Conservation (phyloP, 2,888 invertebrate genomes). For the Dorcus hopei region DNA sequence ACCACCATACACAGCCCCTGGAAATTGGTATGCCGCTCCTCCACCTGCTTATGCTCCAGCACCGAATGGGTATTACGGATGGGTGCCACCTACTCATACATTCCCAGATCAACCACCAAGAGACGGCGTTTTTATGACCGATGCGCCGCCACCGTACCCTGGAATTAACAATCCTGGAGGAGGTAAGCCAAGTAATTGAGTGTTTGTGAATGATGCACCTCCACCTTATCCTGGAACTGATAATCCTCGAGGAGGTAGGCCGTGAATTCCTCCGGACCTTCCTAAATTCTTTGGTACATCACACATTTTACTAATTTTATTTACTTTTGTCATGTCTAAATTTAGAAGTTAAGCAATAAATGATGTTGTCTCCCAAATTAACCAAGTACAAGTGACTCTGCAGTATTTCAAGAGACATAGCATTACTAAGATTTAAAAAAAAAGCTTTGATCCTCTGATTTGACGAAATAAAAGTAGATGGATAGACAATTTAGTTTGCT, state of each 20-base stretch:
- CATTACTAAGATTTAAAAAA: too few relatives aligned
- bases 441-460: too few relatives aligned
- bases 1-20: conserved; percentile 79
- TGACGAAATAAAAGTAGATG: too few relatives aligned
- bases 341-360: too few relatives aligned
- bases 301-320: too few relatives aligned
- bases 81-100: conserved; percentile 74
- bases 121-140: conserved; percentile 84
- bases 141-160: conserved; percentile 92
- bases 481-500: too few relatives aligned
- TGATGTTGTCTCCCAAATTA: too few relatives aligned
- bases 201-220: conserved; percentile 86
- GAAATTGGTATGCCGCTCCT: conserved; percentile 81
- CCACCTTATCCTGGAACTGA: conserved; percentile 92
- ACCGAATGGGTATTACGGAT: conserved; percentile 86
- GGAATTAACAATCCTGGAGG: conserved; percentile 62
- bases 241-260: conserved; percentile 32
- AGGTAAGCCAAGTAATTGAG: conserved; percentile 56
- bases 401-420: too few relatives aligned
- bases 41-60: conserved; percentile 88
- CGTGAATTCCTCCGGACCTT: neutral
- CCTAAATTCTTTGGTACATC: too few relatives aligned
- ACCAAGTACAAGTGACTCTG: too few relatives aligned
- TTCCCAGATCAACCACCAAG: conserved; percentile 70
- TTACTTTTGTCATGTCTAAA: too few relatives aligned